Conservation (phyloP, 2,797 vertebrate genomes). For the Hippoglossus hippoglossus region DNA sequence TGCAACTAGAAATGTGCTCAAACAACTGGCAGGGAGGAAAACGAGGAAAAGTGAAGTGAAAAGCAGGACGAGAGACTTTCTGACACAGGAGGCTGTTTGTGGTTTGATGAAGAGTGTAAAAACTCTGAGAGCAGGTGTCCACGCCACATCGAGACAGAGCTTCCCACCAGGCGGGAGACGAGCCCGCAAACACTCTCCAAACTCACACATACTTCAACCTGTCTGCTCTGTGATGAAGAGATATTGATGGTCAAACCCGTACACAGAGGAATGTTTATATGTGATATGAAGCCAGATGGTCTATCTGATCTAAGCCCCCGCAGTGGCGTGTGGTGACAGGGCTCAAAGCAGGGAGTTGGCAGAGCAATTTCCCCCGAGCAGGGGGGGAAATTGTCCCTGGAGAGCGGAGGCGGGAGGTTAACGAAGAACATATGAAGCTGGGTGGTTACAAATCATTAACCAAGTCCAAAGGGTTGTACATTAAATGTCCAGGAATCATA, state of each 20-base stretch:
- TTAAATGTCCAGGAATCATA: conserved; percentile 27
- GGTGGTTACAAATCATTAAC: conserved; percentile 12
- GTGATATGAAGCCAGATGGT: conserved; percentile 42
- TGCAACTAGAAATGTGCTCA: conserved; percentile 4
- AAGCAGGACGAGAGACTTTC: background rate
- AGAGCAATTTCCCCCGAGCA: conserved; percentile 16
- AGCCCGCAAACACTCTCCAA: background rate
- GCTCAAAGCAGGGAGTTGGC: conserved; percentile 1
- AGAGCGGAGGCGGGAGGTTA: conserved; percentile 17
- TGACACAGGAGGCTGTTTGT: conserved; percentile 6
- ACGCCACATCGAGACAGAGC: conserved; percentile 2
- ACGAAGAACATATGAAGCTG: conserved; percentile 4
- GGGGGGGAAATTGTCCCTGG: background rate
- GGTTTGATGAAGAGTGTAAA: conserved; percentile 25
- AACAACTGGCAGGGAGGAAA: background rate
- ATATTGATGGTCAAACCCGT: conserved; percentile 29
- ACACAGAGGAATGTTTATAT: conserved; percentile 34
- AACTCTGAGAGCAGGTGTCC: conserved; percentile 33
- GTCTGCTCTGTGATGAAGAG: conserved; percentile 34
- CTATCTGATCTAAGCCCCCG: conserved; percentile 39
- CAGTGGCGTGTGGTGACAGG: conserved; percentile 33
- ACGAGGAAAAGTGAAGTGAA: background rate
- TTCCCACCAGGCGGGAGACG: background rate
- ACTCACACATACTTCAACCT: conserved; percentile 19
- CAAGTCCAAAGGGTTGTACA: conserved; percentile 18